These are phyloP conservation scores for Zoanthus gigantus DNA, from an alignment of 92 coral and sea anemone genomes.

Conservation along the genomic window DNA sequence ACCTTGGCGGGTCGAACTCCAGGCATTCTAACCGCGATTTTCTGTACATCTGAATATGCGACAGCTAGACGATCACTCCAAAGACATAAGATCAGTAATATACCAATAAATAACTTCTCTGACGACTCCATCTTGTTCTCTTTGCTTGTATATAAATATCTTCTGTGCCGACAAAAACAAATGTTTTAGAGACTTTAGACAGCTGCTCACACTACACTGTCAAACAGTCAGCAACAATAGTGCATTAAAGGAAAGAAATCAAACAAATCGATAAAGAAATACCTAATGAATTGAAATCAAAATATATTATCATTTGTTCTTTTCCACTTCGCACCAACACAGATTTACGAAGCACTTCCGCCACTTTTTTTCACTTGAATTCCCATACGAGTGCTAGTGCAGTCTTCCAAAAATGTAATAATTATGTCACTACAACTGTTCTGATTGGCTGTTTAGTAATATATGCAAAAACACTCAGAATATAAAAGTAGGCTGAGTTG, in stretches of 20 bases:
- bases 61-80: neutral
- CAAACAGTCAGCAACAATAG: neutral
- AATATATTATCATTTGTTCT: neutral
- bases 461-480: neutral
- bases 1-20: slow-evolving; percentile 37
- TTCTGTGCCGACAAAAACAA: neutral
- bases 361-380: neutral
- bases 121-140: slow-evolving; percentile 12
- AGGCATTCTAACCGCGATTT: slow-evolving; percentile 25
- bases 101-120: neutral
- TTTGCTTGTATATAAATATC: neutral
- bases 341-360: neutral
- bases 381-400: neutral
- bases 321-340: neutral
- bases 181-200: neutral
- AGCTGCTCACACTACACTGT: neutral
- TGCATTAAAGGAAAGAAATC: neutral
- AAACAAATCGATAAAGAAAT: neutral
- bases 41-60: neutral
- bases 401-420: neutral
- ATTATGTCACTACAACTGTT: neutral
- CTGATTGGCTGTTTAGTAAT: neutral
- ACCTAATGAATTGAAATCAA: neutral
- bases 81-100: neutral
- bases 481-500: too few species aligned